A percentile compares a stretch with the other conserved stretches of the same genome.
phyloP scores from a whole-genome alignment of 2,888 invertebrate genomes.

The Chalcosyrphus nemorum region DNA sequence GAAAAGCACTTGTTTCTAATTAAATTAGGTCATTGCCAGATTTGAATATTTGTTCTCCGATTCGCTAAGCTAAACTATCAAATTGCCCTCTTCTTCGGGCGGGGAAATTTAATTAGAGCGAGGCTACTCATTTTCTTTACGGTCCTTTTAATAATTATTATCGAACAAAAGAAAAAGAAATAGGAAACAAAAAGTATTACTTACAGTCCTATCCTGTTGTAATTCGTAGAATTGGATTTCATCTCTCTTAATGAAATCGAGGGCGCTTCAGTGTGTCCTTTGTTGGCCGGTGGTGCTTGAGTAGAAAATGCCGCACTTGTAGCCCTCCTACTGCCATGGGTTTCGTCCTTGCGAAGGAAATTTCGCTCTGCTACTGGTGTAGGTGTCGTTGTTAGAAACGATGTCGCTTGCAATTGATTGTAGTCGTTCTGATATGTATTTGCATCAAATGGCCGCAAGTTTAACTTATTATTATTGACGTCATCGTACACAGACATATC shows the following conservation, averaged over 20 bases:
- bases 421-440: slow-evolving; percentile 78
- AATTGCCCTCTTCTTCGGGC: background rate
- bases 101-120: background rate
- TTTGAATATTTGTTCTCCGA: background rate
- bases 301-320: slow-evolving; percentile 20
- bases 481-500: slow-evolving; percentile 81
- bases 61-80: slow-evolving; percentile 11
- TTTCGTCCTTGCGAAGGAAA: slow-evolving; percentile 68
- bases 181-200: slow-evolving; percentile 27
- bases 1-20: background rate
- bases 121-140: background rate
- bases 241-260: slow-evolving; percentile 28
- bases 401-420: slow-evolving; percentile 54
- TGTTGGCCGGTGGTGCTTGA: slow-evolving; percentile 36
- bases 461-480: slow-evolving; percentile 81
- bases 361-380: slow-evolving; percentile 23
- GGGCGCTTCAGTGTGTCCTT: slow-evolving; percentile 31
- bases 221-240: slow-evolving; percentile 40
- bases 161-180: too few relatives aligned
- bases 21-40: background rate
- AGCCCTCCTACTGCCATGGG: background rate
- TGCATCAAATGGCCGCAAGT: slow-evolving; percentile 78
- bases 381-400: slow-evolving; percentile 44
- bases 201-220: slow-evolving; percentile 40
- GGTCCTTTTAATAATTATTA: background rate